Percentiles rank a stretch among this genome's conserved stretches.
Conservation (phyloP, 2,888 invertebrate species). For the Lochmaea crataegi region DNA sequence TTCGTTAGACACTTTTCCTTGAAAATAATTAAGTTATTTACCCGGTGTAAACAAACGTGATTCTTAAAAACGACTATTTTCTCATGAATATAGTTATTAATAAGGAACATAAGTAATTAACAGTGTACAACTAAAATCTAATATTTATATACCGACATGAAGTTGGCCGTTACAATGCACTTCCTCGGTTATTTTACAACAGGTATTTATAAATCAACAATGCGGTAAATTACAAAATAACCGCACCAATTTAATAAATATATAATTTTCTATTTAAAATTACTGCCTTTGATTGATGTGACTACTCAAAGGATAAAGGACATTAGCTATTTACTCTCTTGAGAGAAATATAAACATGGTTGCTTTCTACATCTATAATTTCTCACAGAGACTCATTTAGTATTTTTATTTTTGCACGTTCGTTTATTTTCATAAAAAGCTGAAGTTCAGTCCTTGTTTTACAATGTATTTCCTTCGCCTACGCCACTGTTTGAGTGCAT, state of each 20-base stretch:
- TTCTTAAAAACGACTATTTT: not conserved
- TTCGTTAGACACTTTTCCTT: too few relatives aligned
- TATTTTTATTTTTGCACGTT: not conserved
- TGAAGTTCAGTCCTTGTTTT: too few relatives aligned
- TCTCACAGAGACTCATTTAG: not conserved
- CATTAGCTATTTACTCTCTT: conserved; percentile 16
- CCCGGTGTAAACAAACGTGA: not conserved
- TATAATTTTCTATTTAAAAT: conserved; percentile 27
- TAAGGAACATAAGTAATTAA: not conserved
- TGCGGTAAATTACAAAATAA: conserved; percentile 35
- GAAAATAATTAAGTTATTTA: too few relatives aligned
- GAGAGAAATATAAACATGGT: not conserved
- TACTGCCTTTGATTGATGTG: conserved; percentile 25
- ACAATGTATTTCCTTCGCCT: too few relatives aligned
- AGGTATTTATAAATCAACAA: conserved; percentile 26
- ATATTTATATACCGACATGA: not conserved
- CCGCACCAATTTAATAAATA: conserved; percentile 29
- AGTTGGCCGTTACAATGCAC: conserved; percentile 3
- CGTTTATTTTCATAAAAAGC: too few relatives aligned
- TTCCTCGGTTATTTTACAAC: conserved; percentile 17
- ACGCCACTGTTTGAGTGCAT: too few relatives aligned
- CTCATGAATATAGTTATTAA: not conserved
- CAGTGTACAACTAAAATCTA: not conserved
- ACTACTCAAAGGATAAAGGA: conserved; percentile 16
- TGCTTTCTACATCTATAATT: not conserved